Percentiles rank a stretch among this genome's conserved stretches.
phyloP scores from a whole-genome alignment of 2,888 invertebrate species.

The Torymus auratus region DNA sequence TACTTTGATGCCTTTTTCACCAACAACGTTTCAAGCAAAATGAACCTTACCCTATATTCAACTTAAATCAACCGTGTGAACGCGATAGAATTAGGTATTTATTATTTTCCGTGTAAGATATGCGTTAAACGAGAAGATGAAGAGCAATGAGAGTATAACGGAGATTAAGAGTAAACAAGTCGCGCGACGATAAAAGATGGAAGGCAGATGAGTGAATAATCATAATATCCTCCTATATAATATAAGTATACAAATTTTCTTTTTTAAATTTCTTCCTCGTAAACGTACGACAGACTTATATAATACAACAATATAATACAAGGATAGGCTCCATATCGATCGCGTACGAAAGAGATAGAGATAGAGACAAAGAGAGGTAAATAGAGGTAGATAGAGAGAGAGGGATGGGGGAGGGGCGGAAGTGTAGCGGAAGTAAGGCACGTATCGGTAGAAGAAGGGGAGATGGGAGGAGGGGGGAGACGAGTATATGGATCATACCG shows the following conservation, averaged over 20 bases:
- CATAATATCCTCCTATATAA: not conserved
- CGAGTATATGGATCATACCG: no score
- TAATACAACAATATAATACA: constrained; percentile 16
- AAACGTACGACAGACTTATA: not conserved
- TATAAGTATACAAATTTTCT: not conserved
- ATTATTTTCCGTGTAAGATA: no score
- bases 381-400: not conserved
- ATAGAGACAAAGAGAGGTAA: no score
- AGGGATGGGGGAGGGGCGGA: not conserved
- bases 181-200: constrained; percentile 1
- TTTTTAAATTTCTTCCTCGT: not conserved
- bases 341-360: not conserved
- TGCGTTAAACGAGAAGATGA: no score
- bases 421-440: not conserved
- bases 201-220: constrained; percentile 15
- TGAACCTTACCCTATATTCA: no score
- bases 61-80: no score
- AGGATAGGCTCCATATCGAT: not conserved
- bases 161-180: not conserved
- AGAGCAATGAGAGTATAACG: no score
- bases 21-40: no score
- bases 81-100: no score
- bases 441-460: no score
- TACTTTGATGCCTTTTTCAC: no score
- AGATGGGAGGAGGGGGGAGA: no score